phyloP scores from a whole-genome alignment of 2,113 vertebrate species.

The Parus major region DNA sequence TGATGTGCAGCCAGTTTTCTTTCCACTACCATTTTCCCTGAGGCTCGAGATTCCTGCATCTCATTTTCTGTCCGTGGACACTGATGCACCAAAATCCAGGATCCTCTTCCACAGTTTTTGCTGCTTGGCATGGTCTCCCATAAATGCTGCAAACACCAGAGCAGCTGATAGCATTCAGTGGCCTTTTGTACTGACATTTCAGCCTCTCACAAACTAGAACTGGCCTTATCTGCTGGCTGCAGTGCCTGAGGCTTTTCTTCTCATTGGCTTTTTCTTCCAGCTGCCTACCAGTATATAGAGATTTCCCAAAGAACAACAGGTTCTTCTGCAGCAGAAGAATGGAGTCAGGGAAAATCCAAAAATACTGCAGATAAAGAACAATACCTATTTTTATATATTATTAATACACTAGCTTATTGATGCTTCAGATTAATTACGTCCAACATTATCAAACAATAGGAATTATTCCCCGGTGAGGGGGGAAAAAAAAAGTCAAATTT shows the following conservation, averaged over 20 bases:
- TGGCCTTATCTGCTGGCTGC: conserved; percentile 10
- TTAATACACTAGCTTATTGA: neutral
- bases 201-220: neutral
- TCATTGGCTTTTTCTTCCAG: neutral
- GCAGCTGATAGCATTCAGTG: neutral
- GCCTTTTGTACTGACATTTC: conserved; percentile 35
- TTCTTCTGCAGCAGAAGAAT: neutral
- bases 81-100: neutral
- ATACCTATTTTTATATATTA: neutral
- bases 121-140: neutral
- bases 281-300: neutral
- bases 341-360: neutral
- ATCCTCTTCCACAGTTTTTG: neutral
- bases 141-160: neutral
- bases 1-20: neutral
- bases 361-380: neutral
- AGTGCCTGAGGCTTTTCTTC: conserved; percentile 24
- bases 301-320: neutral
- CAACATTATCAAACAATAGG: neutral
- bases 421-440: neutral
- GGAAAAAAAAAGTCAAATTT: neutral
- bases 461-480: neutral
- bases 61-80: neutral
- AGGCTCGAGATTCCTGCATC: neutral
- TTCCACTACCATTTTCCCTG: neutral